Evolutionary conservation across 2,113 vertebrate genomes (phyloP).

Genomic region (Megaleporinus macrocephalus): DNA sequence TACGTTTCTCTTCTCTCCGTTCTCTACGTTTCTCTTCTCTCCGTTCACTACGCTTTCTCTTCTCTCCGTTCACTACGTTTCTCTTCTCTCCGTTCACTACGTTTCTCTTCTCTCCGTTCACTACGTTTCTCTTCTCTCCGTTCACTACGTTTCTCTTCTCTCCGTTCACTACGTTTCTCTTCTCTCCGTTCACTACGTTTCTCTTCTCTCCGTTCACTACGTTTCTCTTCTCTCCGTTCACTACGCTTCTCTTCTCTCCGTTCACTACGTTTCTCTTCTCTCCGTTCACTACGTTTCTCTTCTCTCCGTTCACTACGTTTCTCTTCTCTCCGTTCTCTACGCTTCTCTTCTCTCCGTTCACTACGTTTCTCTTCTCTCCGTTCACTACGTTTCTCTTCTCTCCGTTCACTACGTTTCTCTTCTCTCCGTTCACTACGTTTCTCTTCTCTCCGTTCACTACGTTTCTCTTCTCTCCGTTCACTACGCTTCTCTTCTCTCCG

Average conservation of each 20-base stretch:
- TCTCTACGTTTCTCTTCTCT: slow-evolving; percentile 34
- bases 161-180: slow-evolving; percentile 31
- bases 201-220: too few relatives aligned
- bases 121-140: slow-evolving; percentile 38
- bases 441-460: too few relatives aligned
- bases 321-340: too few relatives aligned
- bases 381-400: too few relatives aligned
- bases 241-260: too few relatives aligned
- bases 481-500: too few relatives aligned
- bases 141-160: too few relatives aligned
- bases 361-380: slow-evolving; percentile 38
- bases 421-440: slow-evolving; percentile 55
- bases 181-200: slow-evolving; percentile 55
- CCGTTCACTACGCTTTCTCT: too few relatives aligned
- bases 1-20: too few relatives aligned
- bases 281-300: slow-evolving; percentile 35
- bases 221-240: slow-evolving; percentile 51
- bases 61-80: slow-evolving; percentile 21
- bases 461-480: slow-evolving; percentile 51
- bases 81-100: slow-evolving; percentile 53
- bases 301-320: slow-evolving; percentile 55
- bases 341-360: slow-evolving; percentile 44
- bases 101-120: too few relatives aligned
- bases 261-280: slow-evolving; percentile 36
- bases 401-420: slow-evolving; percentile 31